Conservation (phyloP, 2,888 invertebrate species). For the Sipha maydis region DNA sequence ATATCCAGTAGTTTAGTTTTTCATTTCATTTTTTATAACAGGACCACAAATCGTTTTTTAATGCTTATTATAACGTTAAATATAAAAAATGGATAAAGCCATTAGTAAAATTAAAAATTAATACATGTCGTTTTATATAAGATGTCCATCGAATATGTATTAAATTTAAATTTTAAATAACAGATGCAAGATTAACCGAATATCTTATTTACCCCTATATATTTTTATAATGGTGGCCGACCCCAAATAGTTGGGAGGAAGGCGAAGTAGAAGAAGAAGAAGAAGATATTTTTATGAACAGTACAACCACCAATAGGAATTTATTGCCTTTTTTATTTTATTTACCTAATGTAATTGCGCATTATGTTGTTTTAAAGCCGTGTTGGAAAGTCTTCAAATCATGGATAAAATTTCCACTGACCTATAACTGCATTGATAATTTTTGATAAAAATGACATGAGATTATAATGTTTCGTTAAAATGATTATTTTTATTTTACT, state of each 20-base stretch:
- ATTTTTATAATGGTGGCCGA: too few species aligned
- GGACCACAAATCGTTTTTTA: conserved; percentile 28
- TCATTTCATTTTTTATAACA: neutral
- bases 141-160: neutral
- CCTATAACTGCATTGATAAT: neutral
- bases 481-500: neutral
- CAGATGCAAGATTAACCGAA: neutral
- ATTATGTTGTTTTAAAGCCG: neutral
- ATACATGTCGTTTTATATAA: neutral
- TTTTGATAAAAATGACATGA: neutral
- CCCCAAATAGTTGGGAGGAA: too few species aligned
- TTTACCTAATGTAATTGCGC: neutral
- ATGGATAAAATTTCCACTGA: neutral
- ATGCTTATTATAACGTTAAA: conserved; percentile 13
- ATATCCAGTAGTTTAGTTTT: neutral
- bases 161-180: conserved; percentile 7
- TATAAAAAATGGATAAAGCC: neutral
- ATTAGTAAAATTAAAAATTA: conserved; percentile 44
- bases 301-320: neutral
- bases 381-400: neutral
- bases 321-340: neutral
- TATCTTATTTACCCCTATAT: neutral
- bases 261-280: too few species aligned
- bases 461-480: neutral
- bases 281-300: too few species aligned